Evolutionary conservation across 2,113 vertebrate species (phyloP), one percentile per base, ranked within the genome.

Genomic region (Motacilla tschutschensis): DNA sequence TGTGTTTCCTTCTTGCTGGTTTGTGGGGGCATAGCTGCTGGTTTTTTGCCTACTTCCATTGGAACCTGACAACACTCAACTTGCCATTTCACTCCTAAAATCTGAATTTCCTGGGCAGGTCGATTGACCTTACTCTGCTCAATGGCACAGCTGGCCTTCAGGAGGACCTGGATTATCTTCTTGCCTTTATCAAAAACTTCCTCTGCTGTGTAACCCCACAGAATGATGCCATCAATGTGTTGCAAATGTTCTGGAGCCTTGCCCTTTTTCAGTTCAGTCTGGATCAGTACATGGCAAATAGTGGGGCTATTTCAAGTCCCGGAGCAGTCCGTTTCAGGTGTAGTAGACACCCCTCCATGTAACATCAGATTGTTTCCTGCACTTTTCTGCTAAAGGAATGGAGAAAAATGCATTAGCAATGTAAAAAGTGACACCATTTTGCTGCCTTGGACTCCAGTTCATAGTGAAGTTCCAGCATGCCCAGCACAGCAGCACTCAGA

Each of bases 271-370:
- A 55, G 10, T 41, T 69, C 20, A 31, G 53, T 35, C 44, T 43
- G 31, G 25, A 51, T 79, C 36, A 50, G 77, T 25, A 18, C 31
- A 69, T 16, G 31, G 15, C 36, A 59, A 69, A 50, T 13, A 79
- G 20, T 4, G 8, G 16, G 31, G 25, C 16, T 35, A 26, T 43
- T 59, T 43, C 54, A 21, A 69, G 25, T 40, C 19, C 19, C 2
- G 1, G 10, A 17, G 17, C 41, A 66, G 43, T 40, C 22, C 0
- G 0, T 47, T 40, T 19, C 26, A 66, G 28, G 35, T 79, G 18
- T 40, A 66, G 9, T 47, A 15, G 33, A 57, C 51, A 47, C 1
- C 16, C 10, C 20, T 69, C 19, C 31, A 43, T 20, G 36, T 69
- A 43, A 69, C 48, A 58, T 40, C 17, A 31, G 59, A 51, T 31